phyloP scores from a whole-genome alignment of 1,140 invertebrate species.

The Paramacrobiotus metropolitanus region DNA sequence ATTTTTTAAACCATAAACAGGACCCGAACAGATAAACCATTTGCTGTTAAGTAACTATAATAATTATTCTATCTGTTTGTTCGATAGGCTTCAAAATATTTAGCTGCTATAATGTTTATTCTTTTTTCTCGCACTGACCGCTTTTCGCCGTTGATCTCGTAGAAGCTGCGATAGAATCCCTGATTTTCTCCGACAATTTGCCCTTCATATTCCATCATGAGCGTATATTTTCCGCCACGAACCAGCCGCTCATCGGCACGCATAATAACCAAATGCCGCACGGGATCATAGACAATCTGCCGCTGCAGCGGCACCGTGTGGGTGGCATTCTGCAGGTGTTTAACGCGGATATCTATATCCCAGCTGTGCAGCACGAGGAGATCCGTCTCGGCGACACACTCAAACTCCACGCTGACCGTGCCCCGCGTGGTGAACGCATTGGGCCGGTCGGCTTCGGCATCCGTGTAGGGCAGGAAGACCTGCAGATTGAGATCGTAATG shows the following conservation, averaged over 20 bases:
- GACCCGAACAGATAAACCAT: no score
- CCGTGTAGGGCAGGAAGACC: neutral
- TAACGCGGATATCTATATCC: neutral
- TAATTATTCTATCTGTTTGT: neutral
- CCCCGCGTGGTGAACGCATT: neutral
- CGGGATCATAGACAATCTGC: neutral
- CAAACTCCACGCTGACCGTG: neutral
- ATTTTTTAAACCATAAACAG: no score
- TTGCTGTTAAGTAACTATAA: no score
- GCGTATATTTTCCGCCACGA: neutral
- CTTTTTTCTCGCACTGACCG: neutral
- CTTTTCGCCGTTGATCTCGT: neutral
- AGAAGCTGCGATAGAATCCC: neutral
- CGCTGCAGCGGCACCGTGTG: neutral
- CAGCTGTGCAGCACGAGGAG: neutral
- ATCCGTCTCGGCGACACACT: no score
- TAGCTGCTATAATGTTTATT: neutral
- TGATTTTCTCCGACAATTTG: neutral
- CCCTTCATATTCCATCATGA: neutral
- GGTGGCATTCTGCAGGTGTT: no score
- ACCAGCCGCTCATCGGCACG: neutral
- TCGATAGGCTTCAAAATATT: neutral
- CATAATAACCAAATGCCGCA: neutral
- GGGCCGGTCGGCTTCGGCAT: neutral
- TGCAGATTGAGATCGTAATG: slow-evolving; percentile 48